These are phyloP conservation scores for Hemiprocne comata DNA, from an alignment of 2,113 vertebrate genomes.

Conservation along the genomic window DNA sequence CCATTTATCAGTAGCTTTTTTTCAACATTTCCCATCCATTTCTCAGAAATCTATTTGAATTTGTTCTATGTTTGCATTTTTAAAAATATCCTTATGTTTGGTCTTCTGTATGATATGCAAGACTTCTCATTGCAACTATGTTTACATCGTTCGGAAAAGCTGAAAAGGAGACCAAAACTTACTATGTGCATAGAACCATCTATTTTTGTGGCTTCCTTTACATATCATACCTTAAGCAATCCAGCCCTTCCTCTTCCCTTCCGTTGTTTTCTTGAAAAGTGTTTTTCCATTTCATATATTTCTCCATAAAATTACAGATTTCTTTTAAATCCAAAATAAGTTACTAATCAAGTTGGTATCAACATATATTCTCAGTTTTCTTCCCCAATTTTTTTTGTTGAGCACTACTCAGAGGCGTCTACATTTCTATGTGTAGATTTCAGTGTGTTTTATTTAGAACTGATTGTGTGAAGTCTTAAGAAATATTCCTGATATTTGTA, in stretches of 20 bases:
- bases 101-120: background rate
- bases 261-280: rapidly evolving
- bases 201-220: background rate
- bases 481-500: background rate
- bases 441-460: background rate
- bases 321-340: background rate
- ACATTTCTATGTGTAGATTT: background rate
- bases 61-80: background rate
- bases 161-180: background rate
- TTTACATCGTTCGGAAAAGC: background rate
- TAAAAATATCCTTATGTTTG: background rate
- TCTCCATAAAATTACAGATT: background rate
- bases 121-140: background rate
- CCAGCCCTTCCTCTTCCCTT: background rate
- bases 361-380: background rate
- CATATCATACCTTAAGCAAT: rapidly evolving
- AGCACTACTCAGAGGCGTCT: background rate
- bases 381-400: rapidly evolving
- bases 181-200: background rate
- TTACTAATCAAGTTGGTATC: background rate
- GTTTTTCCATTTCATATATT: background rate
- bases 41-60: background rate
- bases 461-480: background rate
- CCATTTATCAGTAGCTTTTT: background rate
- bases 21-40: background rate